phyloP scores from a whole-genome alignment of 1,140 invertebrate genomes.

The Arctopsyche grandis region DNA sequence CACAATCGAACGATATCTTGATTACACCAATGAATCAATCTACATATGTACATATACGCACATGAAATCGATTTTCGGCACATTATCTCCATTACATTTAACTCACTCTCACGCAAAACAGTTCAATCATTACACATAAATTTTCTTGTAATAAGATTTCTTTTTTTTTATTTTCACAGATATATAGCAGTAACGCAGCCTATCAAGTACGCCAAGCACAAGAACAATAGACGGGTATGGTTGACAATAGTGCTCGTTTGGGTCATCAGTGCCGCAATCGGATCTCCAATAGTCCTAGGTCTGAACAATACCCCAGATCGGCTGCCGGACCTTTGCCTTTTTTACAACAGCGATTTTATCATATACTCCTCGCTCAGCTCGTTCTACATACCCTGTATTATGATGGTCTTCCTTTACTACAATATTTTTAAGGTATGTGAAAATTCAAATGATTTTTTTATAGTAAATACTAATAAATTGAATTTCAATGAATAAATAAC shows the following conservation, averaged over 20 bases:
- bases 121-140: too few relatives aligned
- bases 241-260: slow-evolving; percentile 96
- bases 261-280: slow-evolving; percentile 95
- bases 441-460: slow-evolving; percentile 13
- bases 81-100: too few relatives aligned
- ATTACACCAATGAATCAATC: too few relatives aligned
- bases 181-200: slow-evolving; percentile 99
- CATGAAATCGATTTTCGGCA: too few relatives aligned
- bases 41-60: too few relatives aligned
- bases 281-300: slow-evolving; percentile 96
- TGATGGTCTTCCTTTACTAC: slow-evolving; percentile 99
- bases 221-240: slow-evolving; percentile 94
- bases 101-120: too few relatives aligned
- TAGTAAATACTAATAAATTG: not conserved
- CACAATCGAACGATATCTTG: too few relatives aligned
- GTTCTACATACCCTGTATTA: slow-evolving; percentile 99
- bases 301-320: slow-evolving; percentile 90
- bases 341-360: slow-evolving; percentile 98
- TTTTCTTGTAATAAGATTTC: too few relatives aligned
- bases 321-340: slow-evolving; percentile 84
- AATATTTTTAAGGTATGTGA: slow-evolving; percentile 95
- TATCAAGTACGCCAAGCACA: slow-evolving; percentile 98
- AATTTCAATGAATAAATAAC: too few relatives aligned
- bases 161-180: slow-evolving; percentile 68
- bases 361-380: slow-evolving; percentile 97